A percentile compares a stretch with the other conserved stretches of the same genome.
Evolutionary conservation across 2,888 invertebrate species (phyloP).

Genomic region (Caenorhabditis imperialis): DNA sequence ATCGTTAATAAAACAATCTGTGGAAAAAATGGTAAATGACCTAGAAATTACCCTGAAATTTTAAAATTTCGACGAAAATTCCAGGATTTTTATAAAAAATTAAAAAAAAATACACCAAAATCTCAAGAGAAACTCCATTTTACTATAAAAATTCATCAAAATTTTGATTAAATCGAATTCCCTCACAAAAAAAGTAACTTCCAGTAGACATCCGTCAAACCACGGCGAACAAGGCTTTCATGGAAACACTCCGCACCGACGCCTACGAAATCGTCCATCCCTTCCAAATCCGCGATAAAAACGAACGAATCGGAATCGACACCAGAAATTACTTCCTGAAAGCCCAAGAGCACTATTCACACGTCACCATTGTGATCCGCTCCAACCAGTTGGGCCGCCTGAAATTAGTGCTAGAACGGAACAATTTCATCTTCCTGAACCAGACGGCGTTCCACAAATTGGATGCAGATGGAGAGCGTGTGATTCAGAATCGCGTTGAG

Average conservation of each 20-base stretch:
- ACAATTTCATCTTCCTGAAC: constrained; percentile 73
- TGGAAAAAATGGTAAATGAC: too few species aligned
- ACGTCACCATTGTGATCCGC: constrained; percentile 73
- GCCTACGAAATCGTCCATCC: constrained; percentile 80
- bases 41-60: too few species aligned
- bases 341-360: constrained; percentile 73
- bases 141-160: not conserved
- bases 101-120: too few species aligned
- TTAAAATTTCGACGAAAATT: too few species aligned
- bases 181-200: too few species aligned
- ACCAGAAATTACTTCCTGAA: constrained; percentile 79
- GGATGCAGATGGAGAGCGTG: constrained; percentile 68
- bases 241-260: constrained; percentile 77
- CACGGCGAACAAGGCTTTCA: constrained; percentile 78
- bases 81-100: too few species aligned
- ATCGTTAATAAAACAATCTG: too few species aligned
- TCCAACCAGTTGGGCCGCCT: constrained; percentile 67
- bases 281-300: constrained; percentile 79
- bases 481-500: constrained; percentile 71
- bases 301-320: constrained; percentile 78
- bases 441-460: constrained; percentile 74
- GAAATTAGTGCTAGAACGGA: constrained; percentile 72
- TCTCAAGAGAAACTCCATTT: too few species aligned
- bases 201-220: constrained; percentile 72
- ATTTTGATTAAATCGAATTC: constrained; percentile 25